Evolutionary conservation across 2,888 invertebrate species (phyloP).

Genomic region (Belgica antarctica): DNA sequence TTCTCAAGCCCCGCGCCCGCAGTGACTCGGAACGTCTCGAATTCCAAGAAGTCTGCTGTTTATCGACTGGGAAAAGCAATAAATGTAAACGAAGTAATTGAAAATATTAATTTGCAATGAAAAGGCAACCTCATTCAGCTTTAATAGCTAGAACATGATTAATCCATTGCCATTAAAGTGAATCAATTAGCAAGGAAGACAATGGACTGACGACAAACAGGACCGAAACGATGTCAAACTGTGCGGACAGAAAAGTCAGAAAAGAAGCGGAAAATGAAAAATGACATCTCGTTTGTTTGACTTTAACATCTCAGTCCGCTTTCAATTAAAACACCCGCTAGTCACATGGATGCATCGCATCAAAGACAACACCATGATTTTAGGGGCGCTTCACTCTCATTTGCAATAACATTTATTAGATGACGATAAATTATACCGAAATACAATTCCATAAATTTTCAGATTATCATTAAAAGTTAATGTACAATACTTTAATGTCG

Average conservation of each 20-base stretch:
- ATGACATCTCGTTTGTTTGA: not conserved
- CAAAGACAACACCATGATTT: not conserved
- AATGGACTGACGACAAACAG: not conserved
- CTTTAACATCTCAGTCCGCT: not conserved
- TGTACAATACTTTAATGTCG: constrained; percentile 28
- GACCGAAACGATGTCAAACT: no score
- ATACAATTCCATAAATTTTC: constrained; percentile 26
- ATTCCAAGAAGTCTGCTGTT: no score
- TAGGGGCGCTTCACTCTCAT: not conserved
- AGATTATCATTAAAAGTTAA: constrained; percentile 42
- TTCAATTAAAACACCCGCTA: not conserved
- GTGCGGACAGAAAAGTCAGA: not conserved
- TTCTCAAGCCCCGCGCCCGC: no score
- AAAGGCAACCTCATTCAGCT: no score
- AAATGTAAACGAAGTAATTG: not conserved
- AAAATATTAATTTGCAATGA: not conserved
- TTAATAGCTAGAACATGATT: not conserved
- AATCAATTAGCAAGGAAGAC: constrained; percentile 22
- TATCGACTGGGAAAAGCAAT: not conserved
- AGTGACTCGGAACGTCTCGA: no score
- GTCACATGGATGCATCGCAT: not conserved
- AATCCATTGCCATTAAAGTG: constrained; percentile 25
- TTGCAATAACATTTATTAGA: constrained; percentile 37
- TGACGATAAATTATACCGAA: constrained; percentile 31
- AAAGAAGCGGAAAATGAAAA: not conserved